phyloP scores from a whole-genome alignment of 2,888 invertebrate species.

The Ochropleura leucogaster region DNA sequence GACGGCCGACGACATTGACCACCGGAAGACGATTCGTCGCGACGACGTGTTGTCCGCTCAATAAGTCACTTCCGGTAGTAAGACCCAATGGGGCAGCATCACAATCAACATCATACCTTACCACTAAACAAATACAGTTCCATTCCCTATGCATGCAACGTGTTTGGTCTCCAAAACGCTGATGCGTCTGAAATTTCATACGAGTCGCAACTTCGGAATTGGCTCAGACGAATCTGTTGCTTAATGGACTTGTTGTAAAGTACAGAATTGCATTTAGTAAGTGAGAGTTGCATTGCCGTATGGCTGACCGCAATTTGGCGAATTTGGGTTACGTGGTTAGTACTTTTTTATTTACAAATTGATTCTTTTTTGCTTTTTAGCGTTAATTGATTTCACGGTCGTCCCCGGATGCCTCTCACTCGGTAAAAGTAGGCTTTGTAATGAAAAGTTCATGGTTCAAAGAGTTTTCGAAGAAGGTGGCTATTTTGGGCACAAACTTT shows the following conservation, averaged over 20 bases:
- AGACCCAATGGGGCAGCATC: slow-evolving; percentile 33
- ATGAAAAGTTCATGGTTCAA: slow-evolving; percentile 62
- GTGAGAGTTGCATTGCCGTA: slow-evolving; percentile 47
- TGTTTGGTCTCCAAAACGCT: slow-evolving; percentile 55
- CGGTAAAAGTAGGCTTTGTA: slow-evolving; percentile 55
- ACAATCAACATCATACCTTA: slow-evolving; percentile 59
- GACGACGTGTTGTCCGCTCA: slow-evolving; percentile 78
- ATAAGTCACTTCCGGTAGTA: slow-evolving; percentile 80
- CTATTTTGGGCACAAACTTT: slow-evolving; percentile 21
- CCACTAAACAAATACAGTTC: slow-evolving; percentile 15
- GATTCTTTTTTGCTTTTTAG: slow-evolving; percentile 53
- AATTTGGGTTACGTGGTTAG: slow-evolving; percentile 61
- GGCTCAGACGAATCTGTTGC: slow-evolving; percentile 43
- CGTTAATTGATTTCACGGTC: slow-evolving; percentile 65
- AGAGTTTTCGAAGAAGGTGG: slow-evolving; percentile 23
- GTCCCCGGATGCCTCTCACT: slow-evolving; percentile 60
- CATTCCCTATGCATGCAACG: not conserved
- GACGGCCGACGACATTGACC: slow-evolving; percentile 77
- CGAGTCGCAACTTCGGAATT: slow-evolving; percentile 26
- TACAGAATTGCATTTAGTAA: slow-evolving; percentile 43
- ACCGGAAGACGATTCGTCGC: slow-evolving; percentile 82
- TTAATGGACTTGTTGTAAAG: slow-evolving; percentile 34
- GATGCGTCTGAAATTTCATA: slow-evolving; percentile 64
- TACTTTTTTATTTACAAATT: slow-evolving; percentile 53
- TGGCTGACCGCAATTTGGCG: slow-evolving; percentile 59